Percentiles rank a stretch among this genome's conserved stretches.
These are phyloP conservation scores for Sander vitreus DNA, from an alignment of 2,113 vertebrate genomes.

Conservation along the genomic window DNA sequence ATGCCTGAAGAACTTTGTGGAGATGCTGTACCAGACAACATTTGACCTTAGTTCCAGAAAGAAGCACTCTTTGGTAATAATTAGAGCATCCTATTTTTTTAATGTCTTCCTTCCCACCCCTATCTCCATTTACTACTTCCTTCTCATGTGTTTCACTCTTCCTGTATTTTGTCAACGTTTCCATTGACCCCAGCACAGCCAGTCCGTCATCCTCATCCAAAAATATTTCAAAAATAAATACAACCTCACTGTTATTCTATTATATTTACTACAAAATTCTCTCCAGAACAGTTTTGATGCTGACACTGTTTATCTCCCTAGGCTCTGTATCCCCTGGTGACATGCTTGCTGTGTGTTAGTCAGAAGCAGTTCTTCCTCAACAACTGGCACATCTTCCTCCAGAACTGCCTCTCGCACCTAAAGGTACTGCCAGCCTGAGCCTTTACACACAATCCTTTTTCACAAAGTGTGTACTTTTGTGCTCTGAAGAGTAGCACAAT, in stretches of 20 bases:
- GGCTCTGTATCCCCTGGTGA: slow-evolving; percentile 98
- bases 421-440: slow-evolving; percentile 87
- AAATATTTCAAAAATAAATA: not conserved
- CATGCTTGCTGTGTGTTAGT: slow-evolving; percentile 99
- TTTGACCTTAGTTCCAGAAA: slow-evolving; percentile 99
- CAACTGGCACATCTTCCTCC: slow-evolving; percentile 99
- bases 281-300: not conserved
- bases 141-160: slow-evolving; percentile 17
- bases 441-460: not conserved
- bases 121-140: slow-evolving; percentile 12
- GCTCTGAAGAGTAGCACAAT: slow-evolving; percentile 17
- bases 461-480: not conserved
- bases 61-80: slow-evolving; percentile 96
- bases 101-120: slow-evolving; percentile 6
- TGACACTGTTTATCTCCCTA: slow-evolving; percentile 63
- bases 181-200: not conserved
- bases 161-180: slow-evolving; percentile 25
- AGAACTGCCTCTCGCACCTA: slow-evolving; percentile 98
- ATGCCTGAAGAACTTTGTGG: slow-evolving; percentile 99
- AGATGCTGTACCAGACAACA: slow-evolving; percentile 99
- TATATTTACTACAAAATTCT: not conserved
- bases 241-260: not conserved
- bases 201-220: not conserved
- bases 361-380: slow-evolving; percentile 99
- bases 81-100: not conserved